Evolutionary conservation across 2,888 invertebrate genomes (phyloP), one percentile per base, ranked within the genome.

Genomic region (Ditula angustiorana): DNA sequence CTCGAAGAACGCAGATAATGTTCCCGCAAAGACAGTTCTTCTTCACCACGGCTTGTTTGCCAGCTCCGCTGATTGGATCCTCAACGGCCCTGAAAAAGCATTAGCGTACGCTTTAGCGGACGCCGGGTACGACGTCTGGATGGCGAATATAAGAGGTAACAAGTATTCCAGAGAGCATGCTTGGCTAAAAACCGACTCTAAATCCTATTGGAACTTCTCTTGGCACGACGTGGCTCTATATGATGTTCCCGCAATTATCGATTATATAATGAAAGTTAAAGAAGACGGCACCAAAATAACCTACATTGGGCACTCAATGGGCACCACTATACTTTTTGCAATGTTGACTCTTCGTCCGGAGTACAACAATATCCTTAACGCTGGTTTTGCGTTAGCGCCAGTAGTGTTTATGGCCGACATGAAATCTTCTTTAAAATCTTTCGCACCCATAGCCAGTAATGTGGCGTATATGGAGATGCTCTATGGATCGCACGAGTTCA

Each of bases 271-370:
- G 19, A 76, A 80, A 8, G 57, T 78, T 0, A 92, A 90, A 75
- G 86, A 85, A n/a, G 56, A 71, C 2, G 73, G 71, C 16, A 76
- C 85, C 0, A 83, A 86, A 69, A 84, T 93, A 10, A 93, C 94
- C 59, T 98, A 98, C 82, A 93, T 98, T 21, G 99, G 98, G 0
- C 98, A 98, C 85, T 98, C 98, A 0, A 98, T 98, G 95, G 98
- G 98, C 0, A 96, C 96, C 0, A 96, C 97, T 0, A 94, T 95
- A 80, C 95, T 96, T 67, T 96, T 95, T 75, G 95, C 95, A 0
- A 94, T 96, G 88, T 92, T 96, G 67, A 93, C 95, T 0, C 85
- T 94, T 46, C 85, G 94, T 35, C 96, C 96, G 0, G 94, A 96
- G 78, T 95, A 95, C 67, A 95, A 96, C 66, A 85, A 94, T 0